Evolutionary conservation across 2,888 invertebrate genomes (phyloP).

Genomic region (Blastobasis adustella): DNA sequence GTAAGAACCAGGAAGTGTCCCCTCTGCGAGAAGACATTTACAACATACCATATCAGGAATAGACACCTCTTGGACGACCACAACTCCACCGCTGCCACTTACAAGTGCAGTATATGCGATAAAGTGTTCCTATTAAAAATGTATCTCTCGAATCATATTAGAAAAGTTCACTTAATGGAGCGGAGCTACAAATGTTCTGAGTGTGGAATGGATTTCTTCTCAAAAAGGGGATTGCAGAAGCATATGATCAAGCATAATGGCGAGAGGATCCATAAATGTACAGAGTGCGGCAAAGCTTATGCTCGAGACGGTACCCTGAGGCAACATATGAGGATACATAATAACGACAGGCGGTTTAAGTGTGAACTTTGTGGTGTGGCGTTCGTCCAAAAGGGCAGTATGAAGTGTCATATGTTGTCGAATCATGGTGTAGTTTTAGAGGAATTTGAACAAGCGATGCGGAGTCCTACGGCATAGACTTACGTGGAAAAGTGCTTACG

Average conservation of each 20-base stretch:
- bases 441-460: not conserved
- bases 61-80: not conserved
- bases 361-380: constrained; percentile 71
- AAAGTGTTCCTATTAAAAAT: not conserved
- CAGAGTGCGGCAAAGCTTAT: constrained; percentile 73
- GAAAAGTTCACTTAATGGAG: not conserved
- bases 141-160: not conserved
- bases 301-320: constrained; percentile 69
- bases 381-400: constrained; percentile 73
- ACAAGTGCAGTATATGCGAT: not conserved
- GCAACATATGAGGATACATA: constrained; percentile 66
- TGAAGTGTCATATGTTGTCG: constrained; percentile 70
- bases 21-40: not conserved
- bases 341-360: constrained; percentile 62
- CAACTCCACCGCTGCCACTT: not conserved
- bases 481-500: not conserved
- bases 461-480: not conserved
- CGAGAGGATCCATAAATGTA: constrained; percentile 70
- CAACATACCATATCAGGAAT: not conserved
- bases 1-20: not conserved
- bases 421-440: constrained; percentile 40
- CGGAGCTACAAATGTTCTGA: not conserved
- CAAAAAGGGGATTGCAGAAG: not conserved
- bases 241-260: constrained; percentile 75
- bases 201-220: not conserved